These are phyloP conservation scores for Atethmia centrago DNA, from an alignment of 2,888 invertebrate species.

Conservation along the genomic window DNA sequence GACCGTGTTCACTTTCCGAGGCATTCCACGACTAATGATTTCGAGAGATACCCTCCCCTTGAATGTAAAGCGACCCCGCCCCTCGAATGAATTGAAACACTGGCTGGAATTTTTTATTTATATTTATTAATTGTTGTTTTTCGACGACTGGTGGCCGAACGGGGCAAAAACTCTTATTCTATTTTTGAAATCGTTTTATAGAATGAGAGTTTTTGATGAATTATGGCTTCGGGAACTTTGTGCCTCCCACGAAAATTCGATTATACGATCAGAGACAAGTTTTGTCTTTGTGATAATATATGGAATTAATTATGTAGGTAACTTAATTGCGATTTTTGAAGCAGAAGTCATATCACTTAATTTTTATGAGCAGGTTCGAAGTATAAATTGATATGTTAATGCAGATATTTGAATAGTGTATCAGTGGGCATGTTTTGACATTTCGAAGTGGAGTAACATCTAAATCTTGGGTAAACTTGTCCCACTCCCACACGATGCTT, in stretches of 20 bases:
- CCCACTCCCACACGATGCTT: constrained; percentile 70
- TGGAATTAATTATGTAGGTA: constrained; percentile 51
- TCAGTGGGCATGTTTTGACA: constrained; percentile 75
- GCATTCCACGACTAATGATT: constrained; percentile 90
- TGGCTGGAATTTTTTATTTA: constrained; percentile 81
- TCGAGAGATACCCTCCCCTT: constrained; percentile 89
- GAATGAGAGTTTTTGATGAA: constrained; percentile 66
- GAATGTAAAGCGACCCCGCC: constrained; percentile 90
- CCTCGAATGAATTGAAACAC: constrained; percentile 89
- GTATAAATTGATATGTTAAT: constrained; percentile 66
- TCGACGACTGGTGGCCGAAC: constrained; percentile 82
- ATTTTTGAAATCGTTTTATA: constrained; percentile 66
- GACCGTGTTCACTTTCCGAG: constrained; percentile 82
- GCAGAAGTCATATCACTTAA: constrained; percentile 47
- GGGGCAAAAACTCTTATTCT: constrained; percentile 71
- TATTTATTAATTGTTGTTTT: constrained; percentile 89
- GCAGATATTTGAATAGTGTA: constrained; percentile 66
- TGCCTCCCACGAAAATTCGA: constrained; percentile 65
- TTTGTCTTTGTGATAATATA: constrained; percentile 53
- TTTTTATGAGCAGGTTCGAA: constrained; percentile 58
- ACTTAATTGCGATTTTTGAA: constrained; percentile 59
- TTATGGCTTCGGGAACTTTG: constrained; percentile 61
- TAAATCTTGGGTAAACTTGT: constrained; percentile 77
- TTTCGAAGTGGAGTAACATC: constrained; percentile 73
- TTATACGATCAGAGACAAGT: constrained; percentile 60